Percentiles rank a stretch among this genome's conserved stretches.
Conservation (phyloP, 2,113 vertebrate species). For the Pleuronectes platessa region DNA sequence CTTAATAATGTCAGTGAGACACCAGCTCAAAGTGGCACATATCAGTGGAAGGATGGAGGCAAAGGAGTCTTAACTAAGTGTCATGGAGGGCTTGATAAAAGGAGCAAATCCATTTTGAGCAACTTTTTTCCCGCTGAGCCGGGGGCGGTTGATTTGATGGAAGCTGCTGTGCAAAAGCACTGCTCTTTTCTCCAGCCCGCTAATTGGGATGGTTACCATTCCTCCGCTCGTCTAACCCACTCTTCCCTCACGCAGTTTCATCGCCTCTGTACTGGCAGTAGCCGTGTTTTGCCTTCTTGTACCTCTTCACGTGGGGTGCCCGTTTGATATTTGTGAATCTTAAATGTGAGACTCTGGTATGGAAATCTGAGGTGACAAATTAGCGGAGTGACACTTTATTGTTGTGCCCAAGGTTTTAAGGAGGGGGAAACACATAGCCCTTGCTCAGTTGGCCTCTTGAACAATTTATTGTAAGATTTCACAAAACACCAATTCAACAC, state of each 20-base stretch:
- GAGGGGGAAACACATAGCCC: background rate
- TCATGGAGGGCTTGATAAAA: slow-evolving; percentile 76
- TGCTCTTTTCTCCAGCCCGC: slow-evolving; percentile 69
- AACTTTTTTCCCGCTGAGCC: slow-evolving; percentile 63
- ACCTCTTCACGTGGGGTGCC: slow-evolving; percentile 34
- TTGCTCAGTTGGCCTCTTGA: background rate
- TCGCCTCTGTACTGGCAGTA: slow-evolving; percentile 44
- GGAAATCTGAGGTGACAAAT: slow-evolving; percentile 45
- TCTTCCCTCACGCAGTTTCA: slow-evolving; percentile 43
- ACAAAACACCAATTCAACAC: background rate
- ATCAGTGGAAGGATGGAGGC: slow-evolving; percentile 65
- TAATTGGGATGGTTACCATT: slow-evolving; percentile 74
- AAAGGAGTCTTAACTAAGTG: slow-evolving; percentile 75
- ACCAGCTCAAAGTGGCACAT: slow-evolving; percentile 67
- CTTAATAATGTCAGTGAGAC: slow-evolving; percentile 67
- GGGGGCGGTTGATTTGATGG: slow-evolving; percentile 73
- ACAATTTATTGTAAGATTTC: background rate
- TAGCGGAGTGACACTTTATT: background rate
- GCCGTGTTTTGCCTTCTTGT: slow-evolving; percentile 55
- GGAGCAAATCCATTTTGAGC: slow-evolving; percentile 72
- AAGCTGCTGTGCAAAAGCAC: slow-evolving; percentile 66
- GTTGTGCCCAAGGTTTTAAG: background rate
- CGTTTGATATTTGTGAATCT: slow-evolving; percentile 28
- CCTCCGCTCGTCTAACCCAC: slow-evolving; percentile 47
- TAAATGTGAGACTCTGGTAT: slow-evolving; percentile 29